These are phyloP conservation scores for Cerastis leucographa DNA, from an alignment of 2,888 invertebrate genomes.

Conservation along the genomic window DNA sequence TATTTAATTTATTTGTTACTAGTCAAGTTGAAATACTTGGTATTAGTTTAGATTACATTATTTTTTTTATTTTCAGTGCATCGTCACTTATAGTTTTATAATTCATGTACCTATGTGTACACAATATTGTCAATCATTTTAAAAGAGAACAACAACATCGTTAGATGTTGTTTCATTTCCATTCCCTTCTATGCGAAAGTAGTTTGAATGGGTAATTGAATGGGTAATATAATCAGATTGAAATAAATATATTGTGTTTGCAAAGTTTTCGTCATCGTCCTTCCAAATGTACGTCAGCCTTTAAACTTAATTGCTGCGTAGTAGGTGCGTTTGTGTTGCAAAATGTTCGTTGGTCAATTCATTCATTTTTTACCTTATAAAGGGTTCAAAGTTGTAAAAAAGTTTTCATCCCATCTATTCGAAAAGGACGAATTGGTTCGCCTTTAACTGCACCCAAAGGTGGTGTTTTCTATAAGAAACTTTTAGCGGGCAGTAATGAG, in stretches of 20 bases:
- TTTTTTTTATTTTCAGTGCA: too few species aligned
- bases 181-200: background rate
- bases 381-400: slow-evolving; percentile 38
- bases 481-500: too few species aligned
- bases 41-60: too few species aligned
- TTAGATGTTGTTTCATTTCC: too few species aligned
- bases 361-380: slow-evolving; percentile 21
- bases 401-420: too few species aligned
- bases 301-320: slow-evolving; percentile 17
- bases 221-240: background rate
- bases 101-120: too few species aligned
- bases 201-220: background rate
- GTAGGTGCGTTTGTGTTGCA: slow-evolving; percentile 19
- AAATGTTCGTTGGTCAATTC: slow-evolving; percentile 3
- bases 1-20: background rate
- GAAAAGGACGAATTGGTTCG: too few species aligned
- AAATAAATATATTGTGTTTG: background rate
- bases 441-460: too few species aligned
- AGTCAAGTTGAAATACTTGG: background rate
- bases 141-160: too few species aligned
- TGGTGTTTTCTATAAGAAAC: too few species aligned
- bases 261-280: background rate
- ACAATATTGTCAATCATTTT: too few species aligned
- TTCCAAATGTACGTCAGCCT: background rate
- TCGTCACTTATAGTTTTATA: too few species aligned